Evolutionary conservation across 2,888 invertebrate species (phyloP), one percentile per base, ranked within the genome.

Genomic region (Lysandra bellargus): DNA sequence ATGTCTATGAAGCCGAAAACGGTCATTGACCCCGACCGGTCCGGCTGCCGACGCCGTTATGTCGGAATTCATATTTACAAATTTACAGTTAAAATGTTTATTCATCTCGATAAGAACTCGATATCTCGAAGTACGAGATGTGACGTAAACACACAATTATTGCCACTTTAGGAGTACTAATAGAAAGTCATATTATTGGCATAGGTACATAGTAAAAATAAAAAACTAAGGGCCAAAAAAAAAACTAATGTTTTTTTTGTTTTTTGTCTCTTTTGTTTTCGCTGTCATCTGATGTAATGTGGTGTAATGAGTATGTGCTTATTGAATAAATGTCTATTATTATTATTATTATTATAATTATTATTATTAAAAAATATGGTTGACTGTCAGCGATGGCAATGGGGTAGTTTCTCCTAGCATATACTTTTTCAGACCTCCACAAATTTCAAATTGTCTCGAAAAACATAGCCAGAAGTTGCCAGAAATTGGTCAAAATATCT

Each of bases 1-100:
- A 80, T 79, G 80, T 80, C 61, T 82, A 82, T 80, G 82, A 84
- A 85, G 83, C 85, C 89, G 86, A 89, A 90, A 86, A 84, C 87
- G 92, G 86, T 85, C 88, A 78, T 88, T 89, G 85, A 90, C 87
- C 90, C 84, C 83, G 82, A 89, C 90, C 87, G 87, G 90, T 88
- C 84, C 83, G 84, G 85, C 84, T 79, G 82, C 83, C 83, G 83
- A 82, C 81, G 72, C 85, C 85, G 85, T 83, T 85, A 85, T 81
- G 83, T 83, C 84, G 82, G 82, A 83, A 83, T 82, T 82, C 81
- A 82, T 80, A 79, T 75, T 82, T 83, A 82, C 83, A 79, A 82
- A 14, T 69, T 82, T 83, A 82, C 83, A 78, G 83, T 82, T 83
- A 82, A 76, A 76, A 76, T 76, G 76, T 76, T 76, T 76, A 76